Base-by-base conservation (phyloP, 2,888 invertebrate species). In the Athalia rosae region DNA sequence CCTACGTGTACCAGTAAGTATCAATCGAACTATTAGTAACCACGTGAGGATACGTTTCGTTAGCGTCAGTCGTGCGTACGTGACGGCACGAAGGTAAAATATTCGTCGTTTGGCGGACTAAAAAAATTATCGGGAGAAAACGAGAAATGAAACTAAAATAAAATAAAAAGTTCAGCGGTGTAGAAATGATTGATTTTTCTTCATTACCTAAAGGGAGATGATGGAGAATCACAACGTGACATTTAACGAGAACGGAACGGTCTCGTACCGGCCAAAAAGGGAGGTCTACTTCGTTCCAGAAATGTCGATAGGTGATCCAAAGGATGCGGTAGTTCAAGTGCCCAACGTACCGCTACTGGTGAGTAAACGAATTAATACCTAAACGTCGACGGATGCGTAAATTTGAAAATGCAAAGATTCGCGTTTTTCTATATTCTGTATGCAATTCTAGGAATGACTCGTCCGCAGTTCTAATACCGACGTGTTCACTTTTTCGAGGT, bases 1-100 rank as follows among this genome's bases (percentile, higher is more conserved):
- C 97, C 0, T 96, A 95, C 85, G 93, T 95, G 15, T 98, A 96
- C 90, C 94, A 94, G 96, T 96, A 90, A 92, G 93, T 91, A 15
- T 58, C 45, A 71, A 45, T 53, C 8, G 53, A 9, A 71, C 45
- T 2, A 43, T 58, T 45, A 47, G 15, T 58, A 71, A 45, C n/a
- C 58, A n/a, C 2, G n/a, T 43, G 43, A 15, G 43, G 28, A 28
- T 28, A 28, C 45, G 9, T 71, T 45, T 56, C 69, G 43, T 69
- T 6, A 45, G 8, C 13, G 56, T 7, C 9, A 58, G 28, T 13
- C 56, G 8, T 9, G 15, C 8, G 5, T 47, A 66, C 66, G 66
- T 66, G 50, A 66, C 13, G 9, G 5, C 11, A 7, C 53, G 11
- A 56, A 69, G 41, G 56, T 69, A 56, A 69, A 50, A 6, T 28